Evolutionary conservation across 2,113 vertebrate species (phyloP), one percentile per base, ranked within the genome.

Genomic region (Genyomyrus donnyi): DNA sequence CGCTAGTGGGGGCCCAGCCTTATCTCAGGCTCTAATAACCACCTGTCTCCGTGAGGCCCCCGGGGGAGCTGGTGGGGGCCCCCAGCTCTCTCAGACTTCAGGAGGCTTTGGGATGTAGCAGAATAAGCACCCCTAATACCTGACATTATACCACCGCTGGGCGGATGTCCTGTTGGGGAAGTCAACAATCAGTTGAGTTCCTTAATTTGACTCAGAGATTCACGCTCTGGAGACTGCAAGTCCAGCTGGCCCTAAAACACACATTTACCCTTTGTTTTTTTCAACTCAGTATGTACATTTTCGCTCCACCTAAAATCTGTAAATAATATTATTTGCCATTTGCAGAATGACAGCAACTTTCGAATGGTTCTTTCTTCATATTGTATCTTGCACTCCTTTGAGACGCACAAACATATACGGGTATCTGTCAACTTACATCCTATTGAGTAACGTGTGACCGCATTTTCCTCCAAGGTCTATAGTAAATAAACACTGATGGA

Each of bases 91-190:
- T 84, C 88, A 74, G 88, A 87, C 88, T 89, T 35, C 70, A 56
- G 89, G 85, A 91, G 88, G 89, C 87, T 56, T 89, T 89, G 84
- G 92, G 90, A 88, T 91, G 92, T 90, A 88, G 89, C 88, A 80
- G 90, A 91, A 93, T 92, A 90, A 92, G 90, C 77, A 49, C 83
- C 74, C 93, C 92, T 94, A 94, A 93, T 92, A 94, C 93, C 93
- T 93, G 92, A 90, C 93, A 92, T 92, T 93, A 92, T 92, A 92
- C 92, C 91, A 91, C 91, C 94, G 91, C 80, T 50, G 94, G 94
- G 94, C 46, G 70, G 52, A 80, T 87, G 91, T 93, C 88, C 89
- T 91, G 93, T 91, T 86, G 89, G 91, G 91, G 89, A 91, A 90
- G 88, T 89, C 90, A 93, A 89, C 89, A 92, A 93, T 92, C 91